Evolutionary conservation across 2,888 invertebrate genomes (phyloP).

Genomic region (Electrophaes corylata): DNA sequence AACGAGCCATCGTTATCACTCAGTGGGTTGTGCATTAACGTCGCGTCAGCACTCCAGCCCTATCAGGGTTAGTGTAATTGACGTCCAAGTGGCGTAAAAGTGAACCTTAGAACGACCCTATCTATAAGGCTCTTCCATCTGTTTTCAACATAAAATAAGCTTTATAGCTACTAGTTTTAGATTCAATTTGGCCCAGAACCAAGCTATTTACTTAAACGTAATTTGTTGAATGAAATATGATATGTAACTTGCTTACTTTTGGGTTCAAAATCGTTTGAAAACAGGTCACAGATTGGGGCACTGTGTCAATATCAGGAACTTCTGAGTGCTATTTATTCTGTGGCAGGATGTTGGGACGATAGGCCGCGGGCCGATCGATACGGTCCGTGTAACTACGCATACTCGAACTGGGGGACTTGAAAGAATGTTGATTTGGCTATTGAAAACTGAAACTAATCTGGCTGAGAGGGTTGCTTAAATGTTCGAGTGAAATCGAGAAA

Average conservation of each 20-base stretch:
- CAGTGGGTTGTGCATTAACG: constrained; percentile 26
- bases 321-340: constrained; percentile 3
- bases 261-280: constrained; percentile 5
- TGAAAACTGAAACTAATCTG: constrained; percentile 14
- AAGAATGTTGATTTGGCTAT: constrained; percentile 15
- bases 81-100: constrained; percentile 63
- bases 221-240: constrained; percentile 6
- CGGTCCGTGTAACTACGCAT: constrained; percentile 22
- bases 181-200: constrained; percentile 7
- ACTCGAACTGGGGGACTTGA: constrained; percentile 17
- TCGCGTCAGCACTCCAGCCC: constrained; percentile 22
- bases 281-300: background rate
- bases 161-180: background rate
- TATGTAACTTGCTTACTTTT: constrained; percentile 1
- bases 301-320: constrained; percentile 4
- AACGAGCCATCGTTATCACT: constrained; percentile 25
- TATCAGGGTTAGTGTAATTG: constrained; percentile 31
- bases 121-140: constrained; percentile 16
- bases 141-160: constrained; percentile 2
- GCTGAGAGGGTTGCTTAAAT: constrained; percentile 8
- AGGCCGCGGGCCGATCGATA: constrained; percentile 28
- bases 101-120: constrained; percentile 51
- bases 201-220: background rate
- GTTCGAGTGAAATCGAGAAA: background rate
- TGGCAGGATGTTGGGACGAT: constrained; percentile 20